Base-by-base conservation (phyloP, 2,113 vertebrate species). In the Anguilla rostrata region DNA sequence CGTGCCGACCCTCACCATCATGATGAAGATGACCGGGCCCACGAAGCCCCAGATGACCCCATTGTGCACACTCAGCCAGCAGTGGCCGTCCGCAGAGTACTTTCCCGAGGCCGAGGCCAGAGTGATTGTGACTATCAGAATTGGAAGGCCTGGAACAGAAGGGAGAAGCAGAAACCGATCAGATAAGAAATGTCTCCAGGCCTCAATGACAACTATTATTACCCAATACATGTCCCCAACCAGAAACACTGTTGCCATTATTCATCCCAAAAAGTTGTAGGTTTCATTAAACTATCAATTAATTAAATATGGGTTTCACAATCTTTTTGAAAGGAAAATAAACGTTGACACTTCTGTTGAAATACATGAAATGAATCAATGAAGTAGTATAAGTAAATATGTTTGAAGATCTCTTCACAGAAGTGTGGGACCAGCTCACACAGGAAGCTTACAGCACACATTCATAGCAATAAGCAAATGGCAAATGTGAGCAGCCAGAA, bases 11-110 rank as follows among this genome's bases (percentile, higher is more conserved):
- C 92, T 90, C 63, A 96, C 96, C 95, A 93, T 95, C 75, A 96
- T 94, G 88, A 96, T 96, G 87, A 96, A 96, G 90, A 96, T 95
- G 88, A 96, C 94, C 0, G 95, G 96, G 8, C 96, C 96, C 20
- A 94, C 94, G 39, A 96, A 96, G 75, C 95, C 95, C 95, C 95
- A 96, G 86, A 96, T 96, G 29, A 96, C 91, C 0, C 95, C 95
- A 26, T 95, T 96, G 87, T 96, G 95, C 84, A 96, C 93, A 84
- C 94, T 96, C 83, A 96, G 95, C 96, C 95, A 96, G 87, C 96
- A 96, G 89, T 96, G 93, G 43, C 92, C 91, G 4, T 95, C 93
- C 0, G 95, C 94, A 0, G 94, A 87, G 91, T 96, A 96, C 86
- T 93, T 93, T 84, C 94, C 95, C 2, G 94, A 92, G 39, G 96